Evolutionary conservation across 2,888 invertebrate species (phyloP).

Genomic region (Hemithea aestivaria): DNA sequence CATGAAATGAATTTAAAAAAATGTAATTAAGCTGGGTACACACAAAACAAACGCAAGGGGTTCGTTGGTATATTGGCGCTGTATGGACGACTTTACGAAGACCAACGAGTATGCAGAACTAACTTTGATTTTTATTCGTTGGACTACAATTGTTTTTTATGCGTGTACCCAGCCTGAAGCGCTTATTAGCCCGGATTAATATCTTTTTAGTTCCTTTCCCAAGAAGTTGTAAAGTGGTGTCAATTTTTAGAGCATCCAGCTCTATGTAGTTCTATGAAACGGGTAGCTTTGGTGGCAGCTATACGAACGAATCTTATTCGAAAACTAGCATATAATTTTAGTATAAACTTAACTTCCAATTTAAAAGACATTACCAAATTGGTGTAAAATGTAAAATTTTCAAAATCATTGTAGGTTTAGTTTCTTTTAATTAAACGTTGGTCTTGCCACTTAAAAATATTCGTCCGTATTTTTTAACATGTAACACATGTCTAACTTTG

Average conservation of each 20-base stretch:
- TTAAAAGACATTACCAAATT: slow-evolving; percentile 3
- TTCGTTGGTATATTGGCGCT: too few species aligned
- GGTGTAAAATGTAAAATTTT: slow-evolving; percentile 10
- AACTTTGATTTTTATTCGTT: too few species aligned
- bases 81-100: too few species aligned
- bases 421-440: slow-evolving; percentile 1
- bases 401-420: slow-evolving; percentile 3
- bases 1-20: too few species aligned
- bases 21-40: too few species aligned
- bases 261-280: slow-evolving; percentile 24
- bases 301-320: slow-evolving; percentile 27
- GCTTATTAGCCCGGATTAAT: background rate
- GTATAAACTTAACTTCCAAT: slow-evolving; percentile 5
- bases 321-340: slow-evolving; percentile 17
- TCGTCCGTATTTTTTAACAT: too few species aligned
- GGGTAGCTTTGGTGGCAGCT: slow-evolving; percentile 26
- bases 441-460: slow-evolving; percentile 7
- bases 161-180: too few species aligned
- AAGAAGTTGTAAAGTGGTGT: slow-evolving; percentile 1
- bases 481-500: too few species aligned
- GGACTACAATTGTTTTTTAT: too few species aligned
- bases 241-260: slow-evolving; percentile 9
- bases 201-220: slow-evolving; percentile 11
- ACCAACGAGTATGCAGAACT: too few species aligned
- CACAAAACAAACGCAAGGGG: too few species aligned